Evolutionary conservation across 2,888 invertebrate species (phyloP).

Genomic region (Agapetus fuscipes): DNA sequence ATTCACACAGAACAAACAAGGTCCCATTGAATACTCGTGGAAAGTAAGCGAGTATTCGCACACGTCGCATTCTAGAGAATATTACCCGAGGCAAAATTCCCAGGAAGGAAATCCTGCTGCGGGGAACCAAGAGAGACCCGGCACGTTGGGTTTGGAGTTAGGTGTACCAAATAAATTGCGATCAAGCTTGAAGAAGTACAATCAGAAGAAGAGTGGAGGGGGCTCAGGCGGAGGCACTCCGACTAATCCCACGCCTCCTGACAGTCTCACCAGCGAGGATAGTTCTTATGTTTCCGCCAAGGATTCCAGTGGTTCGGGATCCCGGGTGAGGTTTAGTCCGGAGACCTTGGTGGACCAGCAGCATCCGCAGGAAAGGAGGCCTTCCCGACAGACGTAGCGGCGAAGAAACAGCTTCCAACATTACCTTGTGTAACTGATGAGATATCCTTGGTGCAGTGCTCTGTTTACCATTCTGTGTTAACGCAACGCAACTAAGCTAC

Average conservation of each 20-base stretch:
- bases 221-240: constrained; percentile 62
- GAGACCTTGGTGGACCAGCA: constrained; percentile 51
- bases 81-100: constrained; percentile 36
- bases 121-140: constrained; percentile 44
- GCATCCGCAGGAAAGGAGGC: constrained; percentile 27
- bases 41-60: constrained; percentile 31
- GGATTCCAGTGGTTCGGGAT: constrained; percentile 61
- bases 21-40: constrained; percentile 40
- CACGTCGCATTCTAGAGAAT: constrained; percentile 17
- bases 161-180: constrained; percentile 55
- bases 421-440: constrained; percentile 18
- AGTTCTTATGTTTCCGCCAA: constrained; percentile 82
- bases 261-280: constrained; percentile 77
- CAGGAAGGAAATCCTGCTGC: constrained; percentile 33
- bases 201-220: constrained; percentile 46
- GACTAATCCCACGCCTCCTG: constrained; percentile 77
- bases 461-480: too few relatives aligned
- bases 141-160: constrained; percentile 59
- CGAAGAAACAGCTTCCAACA: constrained; percentile 18
- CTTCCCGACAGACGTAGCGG: constrained; percentile 39
- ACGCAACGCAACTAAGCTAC: too few relatives aligned
- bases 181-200: constrained; percentile 70
- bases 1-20: constrained; percentile 32
- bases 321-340: constrained; percentile 70
- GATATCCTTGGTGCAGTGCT: too few relatives aligned